Evolutionary conservation across 2,888 invertebrate genomes (phyloP), one percentile per base, ranked within the genome.

Genomic region (Cantharis rufa): DNA sequence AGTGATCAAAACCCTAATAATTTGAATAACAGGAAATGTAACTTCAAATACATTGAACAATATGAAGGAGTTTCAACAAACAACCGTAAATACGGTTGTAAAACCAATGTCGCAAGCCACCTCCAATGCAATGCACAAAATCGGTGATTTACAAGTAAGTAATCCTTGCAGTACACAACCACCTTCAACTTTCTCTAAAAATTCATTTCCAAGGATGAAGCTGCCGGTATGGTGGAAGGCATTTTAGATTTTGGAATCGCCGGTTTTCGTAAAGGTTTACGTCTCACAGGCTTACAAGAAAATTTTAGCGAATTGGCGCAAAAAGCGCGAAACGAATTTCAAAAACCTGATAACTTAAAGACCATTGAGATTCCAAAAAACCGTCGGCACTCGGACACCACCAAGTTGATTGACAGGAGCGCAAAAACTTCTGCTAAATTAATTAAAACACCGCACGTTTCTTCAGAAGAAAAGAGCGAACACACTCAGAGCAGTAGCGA

Each of bases 141-240:
- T 92, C 78, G 92, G 91, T 72, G 92, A 91, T 86, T 90, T 92
- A 77, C 92, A 92, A 91, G 92, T 92, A 89, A 88, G 75, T 77
- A 32, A 15, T 48, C 70, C 62, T 24, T n/a, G 16, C 48, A 48
- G 13, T 10, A 28, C 10, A 16, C n/a, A n/a, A n/a, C n/a, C n/a
- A n/a, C n/a, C n/a, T n/a, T 1, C 21, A 18, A 21, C 13, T 9
- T 71, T 70, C 61, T 4, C n/a, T 9, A 11, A 15, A 66, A 18
- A 24, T n/a, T 28, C 21, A 16, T 16, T 71, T 70, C 75, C 21
- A 48, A 92, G 92, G 92, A 92, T 77, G 92, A 92, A 84, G 92
- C 92, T 0, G 92, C 91, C 0, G 92, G 92, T 0, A 90, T 92
- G 88, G 91, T 92, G 87, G 92, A 92, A 83, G 92, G 92, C 0